Evolutionary conservation across 2,797 vertebrate species (phyloP).

Genomic region (Oophaga sylvatica): DNA sequence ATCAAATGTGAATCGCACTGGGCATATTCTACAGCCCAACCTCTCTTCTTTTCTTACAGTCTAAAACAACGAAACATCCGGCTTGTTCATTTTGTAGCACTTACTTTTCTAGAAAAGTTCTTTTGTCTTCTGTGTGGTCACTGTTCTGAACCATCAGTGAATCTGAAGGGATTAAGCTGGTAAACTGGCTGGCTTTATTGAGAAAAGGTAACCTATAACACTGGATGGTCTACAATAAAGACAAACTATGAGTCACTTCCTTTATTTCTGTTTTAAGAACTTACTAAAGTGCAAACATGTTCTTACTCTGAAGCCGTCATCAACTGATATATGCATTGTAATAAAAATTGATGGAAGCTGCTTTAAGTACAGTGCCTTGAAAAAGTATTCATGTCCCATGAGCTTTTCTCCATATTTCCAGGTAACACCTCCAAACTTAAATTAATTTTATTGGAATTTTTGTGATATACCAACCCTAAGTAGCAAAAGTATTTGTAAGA

Average conservation of each 20-base stretch:
- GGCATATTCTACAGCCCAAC: slow-evolving; percentile 22
- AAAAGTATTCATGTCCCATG: too few relatives aligned
- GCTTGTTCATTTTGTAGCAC: slow-evolving; percentile 26
- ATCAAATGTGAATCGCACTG: slow-evolving; percentile 56
- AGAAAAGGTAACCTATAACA: neutral
- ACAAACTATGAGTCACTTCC: slow-evolving; percentile 25
- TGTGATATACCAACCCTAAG: too few relatives aligned
- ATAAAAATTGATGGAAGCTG: neutral
- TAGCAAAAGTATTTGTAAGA: too few relatives aligned
- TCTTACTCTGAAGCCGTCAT: neutral
- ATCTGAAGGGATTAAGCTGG: neutral
- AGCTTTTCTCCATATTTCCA: too few relatives aligned
- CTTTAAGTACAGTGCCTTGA: too few relatives aligned
- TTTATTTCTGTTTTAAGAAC: neutral
- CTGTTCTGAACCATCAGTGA: neutral
- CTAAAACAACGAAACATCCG: neutral
- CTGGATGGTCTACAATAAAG: slow-evolving; percentile 55
- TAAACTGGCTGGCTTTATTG: neutral
- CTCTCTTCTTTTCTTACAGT: slow-evolving; percentile 10
- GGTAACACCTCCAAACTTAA: too few relatives aligned
- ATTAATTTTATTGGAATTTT: too few relatives aligned
- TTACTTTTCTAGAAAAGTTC: slow-evolving; percentile 30
- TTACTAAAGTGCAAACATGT: neutral
- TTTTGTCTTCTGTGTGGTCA: neutral
- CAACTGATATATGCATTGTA: neutral